phyloP scores from a whole-genome alignment of 2,113 vertebrate genomes.

The Panthera tigris region DNA sequence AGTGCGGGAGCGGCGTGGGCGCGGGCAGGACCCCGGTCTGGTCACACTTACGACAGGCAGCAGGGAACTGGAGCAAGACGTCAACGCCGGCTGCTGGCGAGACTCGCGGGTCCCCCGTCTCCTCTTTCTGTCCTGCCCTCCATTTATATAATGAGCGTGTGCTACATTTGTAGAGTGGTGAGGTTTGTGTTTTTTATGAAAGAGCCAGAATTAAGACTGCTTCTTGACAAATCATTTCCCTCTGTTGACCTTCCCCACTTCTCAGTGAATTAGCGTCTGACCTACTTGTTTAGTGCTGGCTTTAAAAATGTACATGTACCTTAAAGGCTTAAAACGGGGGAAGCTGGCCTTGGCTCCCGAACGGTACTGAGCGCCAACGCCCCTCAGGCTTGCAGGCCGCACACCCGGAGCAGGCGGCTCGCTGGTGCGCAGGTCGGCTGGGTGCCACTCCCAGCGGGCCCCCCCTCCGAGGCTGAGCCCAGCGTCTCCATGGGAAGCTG shows the following conservation, averaged over 20 bases:
- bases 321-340: background rate
- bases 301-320: background rate
- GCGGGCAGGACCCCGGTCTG: background rate
- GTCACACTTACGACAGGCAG: background rate
- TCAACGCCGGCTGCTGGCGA: background rate
- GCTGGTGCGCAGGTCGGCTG: background rate
- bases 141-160: background rate
- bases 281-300: conserved; percentile 12
- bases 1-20: no score
- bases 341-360: background rate
- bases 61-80: background rate
- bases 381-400: background rate
- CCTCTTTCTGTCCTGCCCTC: background rate
- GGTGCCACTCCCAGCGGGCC: background rate
- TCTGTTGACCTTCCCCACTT: background rate
- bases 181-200: background rate
- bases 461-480: background rate
- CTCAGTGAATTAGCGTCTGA: background rate
- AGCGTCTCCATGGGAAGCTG: background rate
- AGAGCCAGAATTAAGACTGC: background rate
- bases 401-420: background rate
- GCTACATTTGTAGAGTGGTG: background rate
- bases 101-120: background rate
- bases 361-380: background rate
- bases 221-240: background rate